These are phyloP conservation scores for Hippolais icterina DNA, from an alignment of 2,113 vertebrate species.

Conservation along the genomic window DNA sequence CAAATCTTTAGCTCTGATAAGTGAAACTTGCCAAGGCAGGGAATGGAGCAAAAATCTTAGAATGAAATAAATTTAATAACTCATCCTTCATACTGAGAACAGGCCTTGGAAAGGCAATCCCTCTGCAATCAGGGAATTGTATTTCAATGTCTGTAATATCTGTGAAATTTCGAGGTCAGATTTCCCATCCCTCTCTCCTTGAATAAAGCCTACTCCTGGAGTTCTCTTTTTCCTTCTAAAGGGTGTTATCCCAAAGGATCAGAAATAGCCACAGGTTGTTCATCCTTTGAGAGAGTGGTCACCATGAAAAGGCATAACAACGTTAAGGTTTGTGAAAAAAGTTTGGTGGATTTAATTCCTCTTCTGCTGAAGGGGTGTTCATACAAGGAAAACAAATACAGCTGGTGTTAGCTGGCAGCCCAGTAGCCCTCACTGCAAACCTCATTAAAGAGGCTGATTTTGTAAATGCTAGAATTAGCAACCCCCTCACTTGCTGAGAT, in stretches of 20 bases:
- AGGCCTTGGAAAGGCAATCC: background rate
- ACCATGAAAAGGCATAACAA: background rate
- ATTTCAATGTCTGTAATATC: background rate
- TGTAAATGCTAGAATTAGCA: background rate
- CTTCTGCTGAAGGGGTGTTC: background rate
- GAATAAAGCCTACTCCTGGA: background rate
- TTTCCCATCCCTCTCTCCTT: background rate
- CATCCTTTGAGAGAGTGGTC: background rate
- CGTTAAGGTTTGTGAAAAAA: background rate
- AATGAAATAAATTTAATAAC: background rate
- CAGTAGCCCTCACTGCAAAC: background rate
- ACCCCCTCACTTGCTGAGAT: background rate
- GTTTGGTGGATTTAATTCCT: background rate
- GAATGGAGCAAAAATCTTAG: conserved; percentile 19
- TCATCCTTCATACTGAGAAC: background rate
- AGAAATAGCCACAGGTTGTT: background rate
- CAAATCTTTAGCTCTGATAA: conserved; percentile 11
- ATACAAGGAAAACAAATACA: background rate
- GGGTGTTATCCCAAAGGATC: background rate
- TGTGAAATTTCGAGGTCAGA: background rate
- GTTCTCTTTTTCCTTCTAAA: background rate
- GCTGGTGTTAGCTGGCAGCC: background rate
- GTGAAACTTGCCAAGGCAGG: conserved; percentile 12
- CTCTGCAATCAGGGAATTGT: background rate
- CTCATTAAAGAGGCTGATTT: background rate